phyloP scores from a whole-genome alignment of 2,113 vertebrate genomes.

The cat (Felis catus) region DNA sequence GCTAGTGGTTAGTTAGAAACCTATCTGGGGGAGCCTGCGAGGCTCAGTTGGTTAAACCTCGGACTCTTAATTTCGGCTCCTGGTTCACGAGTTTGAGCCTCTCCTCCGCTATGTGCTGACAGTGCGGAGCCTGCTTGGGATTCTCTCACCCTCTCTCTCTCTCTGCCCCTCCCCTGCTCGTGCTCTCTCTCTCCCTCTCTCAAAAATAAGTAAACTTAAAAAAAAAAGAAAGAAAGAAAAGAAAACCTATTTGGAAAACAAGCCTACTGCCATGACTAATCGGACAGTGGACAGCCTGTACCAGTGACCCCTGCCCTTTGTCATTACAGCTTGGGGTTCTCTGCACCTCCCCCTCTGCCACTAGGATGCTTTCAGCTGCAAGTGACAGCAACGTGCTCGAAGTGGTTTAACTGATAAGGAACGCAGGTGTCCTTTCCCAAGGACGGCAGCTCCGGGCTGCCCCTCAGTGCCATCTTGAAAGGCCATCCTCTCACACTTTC shows the following conservation, averaged over 20 bases:
- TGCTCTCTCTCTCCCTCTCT: too few species aligned
- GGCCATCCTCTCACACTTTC: not conserved
- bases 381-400: not conserved
- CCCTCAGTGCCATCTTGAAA: not conserved
- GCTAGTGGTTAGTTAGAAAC: not conserved
- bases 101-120: too few species aligned
- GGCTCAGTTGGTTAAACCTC: too few species aligned
- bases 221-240: too few species aligned
- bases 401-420: fast-evolving
- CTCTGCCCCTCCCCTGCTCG: too few species aligned
- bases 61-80: too few species aligned
- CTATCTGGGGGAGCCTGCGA: not conserved
- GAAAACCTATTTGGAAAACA: not conserved
- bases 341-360: fast-evolving
- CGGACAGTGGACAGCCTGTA: fast-evolving
- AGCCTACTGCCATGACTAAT: not conserved
- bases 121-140: too few species aligned
- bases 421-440: not conserved
- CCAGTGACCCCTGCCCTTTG: fast-evolving
- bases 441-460: not conserved
- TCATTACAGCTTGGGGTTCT: fast-evolving
- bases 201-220: too few species aligned
- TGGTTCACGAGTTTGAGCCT: too few species aligned
- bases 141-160: too few species aligned
- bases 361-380: not conserved